These are phyloP conservation scores for Clepsis dumicolana DNA, from an alignment of 2,888 invertebrate species.

Conservation along the genomic window DNA sequence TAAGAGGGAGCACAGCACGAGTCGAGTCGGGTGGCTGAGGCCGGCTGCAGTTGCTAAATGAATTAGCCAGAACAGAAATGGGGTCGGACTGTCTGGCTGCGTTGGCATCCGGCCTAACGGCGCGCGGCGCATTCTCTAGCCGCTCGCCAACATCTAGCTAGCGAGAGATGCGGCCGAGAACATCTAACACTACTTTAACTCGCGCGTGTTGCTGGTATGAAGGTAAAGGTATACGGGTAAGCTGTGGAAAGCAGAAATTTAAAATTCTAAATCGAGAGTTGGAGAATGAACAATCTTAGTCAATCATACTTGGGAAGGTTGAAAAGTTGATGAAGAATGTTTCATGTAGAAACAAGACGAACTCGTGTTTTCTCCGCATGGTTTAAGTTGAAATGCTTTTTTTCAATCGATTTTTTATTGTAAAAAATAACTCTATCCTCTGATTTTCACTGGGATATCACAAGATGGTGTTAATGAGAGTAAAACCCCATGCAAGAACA, in stretches of 20 bases:
- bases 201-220: slow-evolving; percentile 4
- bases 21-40: slow-evolving; percentile 53
- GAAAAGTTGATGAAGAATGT: not conserved
- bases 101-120: slow-evolving; percentile 86
- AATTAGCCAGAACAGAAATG: slow-evolving; percentile 82
- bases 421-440: too few species aligned
- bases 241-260: not conserved
- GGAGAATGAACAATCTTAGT: not conserved
- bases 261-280: not conserved
- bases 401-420: too few species aligned
- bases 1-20: slow-evolving; percentile 43
- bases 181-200: slow-evolving; percentile 30
- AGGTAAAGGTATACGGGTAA: not conserved
- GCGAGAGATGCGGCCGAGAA: slow-evolving; percentile 22
- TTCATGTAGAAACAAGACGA: not conserved
- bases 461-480: too few species aligned
- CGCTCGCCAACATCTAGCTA: slow-evolving; percentile 48
- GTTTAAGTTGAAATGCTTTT: too few species aligned
- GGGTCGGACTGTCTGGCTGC: slow-evolving; percentile 84
- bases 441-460: too few species aligned
- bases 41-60: slow-evolving; percentile 76
- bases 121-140: slow-evolving; percentile 73
- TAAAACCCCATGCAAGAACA: too few species aligned
- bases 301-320: not conserved
- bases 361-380: too few species aligned